A percentile compares a stretch with the other conserved stretches of the same genome.
These are phyloP conservation scores for Platycercus adscitus DNA, from an alignment of 2,113 vertebrate species.

Conservation along the genomic window DNA sequence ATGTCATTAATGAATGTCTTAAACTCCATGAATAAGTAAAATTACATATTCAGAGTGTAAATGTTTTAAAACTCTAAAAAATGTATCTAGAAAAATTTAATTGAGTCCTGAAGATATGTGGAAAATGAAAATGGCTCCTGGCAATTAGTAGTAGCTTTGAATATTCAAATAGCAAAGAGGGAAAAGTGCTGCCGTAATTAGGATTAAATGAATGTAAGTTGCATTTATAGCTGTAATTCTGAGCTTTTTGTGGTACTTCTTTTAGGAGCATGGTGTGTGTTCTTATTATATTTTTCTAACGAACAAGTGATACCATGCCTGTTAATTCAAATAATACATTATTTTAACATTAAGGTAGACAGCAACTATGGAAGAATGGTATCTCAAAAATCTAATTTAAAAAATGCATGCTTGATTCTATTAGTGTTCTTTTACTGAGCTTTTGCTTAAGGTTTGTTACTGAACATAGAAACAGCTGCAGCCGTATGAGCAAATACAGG, in stretches of 20 bases:
- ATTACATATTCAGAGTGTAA: constrained; percentile 71
- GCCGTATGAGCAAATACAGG: not conserved
- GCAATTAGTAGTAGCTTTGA: constrained; percentile 63
- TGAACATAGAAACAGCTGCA: not conserved
- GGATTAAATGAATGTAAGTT: constrained; percentile 42
- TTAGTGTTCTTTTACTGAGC: not conserved
- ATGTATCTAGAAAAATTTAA: constrained; percentile 57
- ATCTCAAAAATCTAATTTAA: not conserved
- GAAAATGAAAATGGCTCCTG: constrained; percentile 56
- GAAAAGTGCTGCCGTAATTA: constrained; percentile 46
- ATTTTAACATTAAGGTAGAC: not conserved
- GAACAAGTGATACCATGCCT: not conserved
- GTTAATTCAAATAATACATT: not conserved
- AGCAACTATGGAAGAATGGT: not conserved
- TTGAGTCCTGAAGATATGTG: constrained; percentile 65
- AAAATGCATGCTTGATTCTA: not conserved
- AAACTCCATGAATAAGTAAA: constrained; percentile 74
- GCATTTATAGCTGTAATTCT: constrained; percentile 16
- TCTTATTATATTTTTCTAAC: not conserved
- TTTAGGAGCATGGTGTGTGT: not conserved
- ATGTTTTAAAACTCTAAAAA: constrained; percentile 72
- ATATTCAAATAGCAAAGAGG: constrained; percentile 56
- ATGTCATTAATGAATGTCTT: constrained; percentile 70
- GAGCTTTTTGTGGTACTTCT: not conserved
- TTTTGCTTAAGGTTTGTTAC: not conserved